phyloP scores from a whole-genome alignment of 2,797 vertebrate genomes.

The Sphaeramia orbicularis region DNA sequence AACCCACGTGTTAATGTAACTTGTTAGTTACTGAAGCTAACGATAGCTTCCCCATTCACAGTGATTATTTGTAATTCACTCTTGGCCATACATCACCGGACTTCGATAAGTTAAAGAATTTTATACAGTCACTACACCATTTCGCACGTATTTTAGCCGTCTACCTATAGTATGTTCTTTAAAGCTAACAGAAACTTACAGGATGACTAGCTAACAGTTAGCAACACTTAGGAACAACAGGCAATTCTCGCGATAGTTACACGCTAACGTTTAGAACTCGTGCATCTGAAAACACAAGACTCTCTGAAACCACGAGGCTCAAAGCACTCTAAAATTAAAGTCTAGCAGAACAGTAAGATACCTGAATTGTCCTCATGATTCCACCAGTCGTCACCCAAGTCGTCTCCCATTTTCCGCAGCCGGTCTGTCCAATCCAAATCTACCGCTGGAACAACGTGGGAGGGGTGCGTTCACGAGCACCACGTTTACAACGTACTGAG shows the following conservation, averaged over 20 bases:
- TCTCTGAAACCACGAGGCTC: background rate
- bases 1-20: too few species aligned
- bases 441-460: constrained; percentile 41
- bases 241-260: background rate
- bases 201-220: constrained; percentile 50
- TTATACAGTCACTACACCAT: too few species aligned
- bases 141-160: too few species aligned
- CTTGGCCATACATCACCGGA: too few species aligned
- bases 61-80: too few species aligned
- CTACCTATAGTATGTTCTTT: too few species aligned
- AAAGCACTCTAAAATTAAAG: background rate
- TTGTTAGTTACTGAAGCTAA: too few species aligned
- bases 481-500: constrained; percentile 4
- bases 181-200: background rate
- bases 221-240: background rate
- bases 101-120: too few species aligned
- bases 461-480: constrained; percentile 63
- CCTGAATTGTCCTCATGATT: constrained; percentile 65
- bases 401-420: constrained; percentile 79
- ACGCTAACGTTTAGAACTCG: background rate
- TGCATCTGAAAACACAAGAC: background rate
- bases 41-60: too few species aligned
- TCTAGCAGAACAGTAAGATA: constrained; percentile 9
- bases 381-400: constrained; percentile 85
- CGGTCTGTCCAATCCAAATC: constrained; percentile 54